Conservation (phyloP, 35 echinoderm and acorn worm species). For the Lytechinus pictus region DNA sequence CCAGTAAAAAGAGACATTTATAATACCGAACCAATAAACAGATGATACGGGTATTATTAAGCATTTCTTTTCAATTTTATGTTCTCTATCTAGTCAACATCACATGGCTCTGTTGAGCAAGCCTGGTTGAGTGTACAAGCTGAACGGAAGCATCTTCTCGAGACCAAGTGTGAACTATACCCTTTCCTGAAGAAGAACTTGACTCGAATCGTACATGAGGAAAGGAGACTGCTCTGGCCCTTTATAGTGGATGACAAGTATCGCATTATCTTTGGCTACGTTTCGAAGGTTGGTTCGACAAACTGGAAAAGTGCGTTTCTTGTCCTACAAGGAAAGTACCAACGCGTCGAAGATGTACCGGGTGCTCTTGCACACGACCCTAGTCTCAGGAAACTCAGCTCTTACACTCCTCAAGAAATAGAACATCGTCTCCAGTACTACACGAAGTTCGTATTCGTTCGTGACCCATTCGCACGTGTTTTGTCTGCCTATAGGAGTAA, state of each 20-base stretch:
- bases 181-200: constrained; percentile 38
- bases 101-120: no score
- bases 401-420: constrained; percentile 68
- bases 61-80: no score
- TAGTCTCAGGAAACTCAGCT: constrained; percentile 68
- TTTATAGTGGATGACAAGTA: constrained; percentile 83
- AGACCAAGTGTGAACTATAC: no score
- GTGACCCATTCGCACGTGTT: constrained; percentile 81
- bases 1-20: no score
- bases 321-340: constrained; percentile 88
- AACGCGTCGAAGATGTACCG: constrained; percentile 78
- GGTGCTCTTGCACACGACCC: constrained; percentile 70
- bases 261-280: constrained; percentile 67
- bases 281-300: constrained; percentile 88
- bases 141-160: no score
- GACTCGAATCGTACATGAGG: constrained; percentile 57
- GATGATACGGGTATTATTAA: no score
- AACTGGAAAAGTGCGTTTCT: constrained; percentile 96
- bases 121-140: no score
- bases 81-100: no score
- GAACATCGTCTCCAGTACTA: constrained; percentile 77
- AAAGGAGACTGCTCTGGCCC: constrained; percentile 79
- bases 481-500: constrained; percentile 92
- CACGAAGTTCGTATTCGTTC: constrained; percentile 88
- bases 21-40: no score